Conservation (phyloP, 2,888 invertebrate species). For the Drosophila demipolita region DNA sequence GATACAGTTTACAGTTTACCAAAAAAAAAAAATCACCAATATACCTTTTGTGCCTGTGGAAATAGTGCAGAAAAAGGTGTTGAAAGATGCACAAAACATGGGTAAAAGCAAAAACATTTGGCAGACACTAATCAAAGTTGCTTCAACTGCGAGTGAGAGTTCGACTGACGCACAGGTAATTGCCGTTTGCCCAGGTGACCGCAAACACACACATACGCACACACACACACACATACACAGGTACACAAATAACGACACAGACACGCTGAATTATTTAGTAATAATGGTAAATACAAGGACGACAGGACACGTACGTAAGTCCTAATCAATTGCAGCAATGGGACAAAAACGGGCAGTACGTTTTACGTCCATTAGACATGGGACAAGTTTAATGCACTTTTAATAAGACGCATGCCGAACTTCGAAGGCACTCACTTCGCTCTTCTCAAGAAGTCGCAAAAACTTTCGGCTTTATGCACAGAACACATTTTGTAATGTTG, state of each 20-base stretch:
- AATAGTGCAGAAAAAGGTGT: constrained; percentile 58
- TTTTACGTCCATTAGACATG: constrained; percentile 32
- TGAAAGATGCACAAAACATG: constrained; percentile 70
- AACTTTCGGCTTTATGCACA: constrained; percentile 11
- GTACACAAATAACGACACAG: constrained; percentile 27
- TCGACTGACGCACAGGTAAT: constrained; percentile 49
- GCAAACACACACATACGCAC: constrained; percentile 13
- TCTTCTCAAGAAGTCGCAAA: not conserved
- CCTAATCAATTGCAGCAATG: constrained; percentile 76
- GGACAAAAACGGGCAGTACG: constrained; percentile 44
- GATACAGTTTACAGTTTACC: not conserved
- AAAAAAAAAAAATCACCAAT: not conserved
- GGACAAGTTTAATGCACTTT: constrained; percentile 82
- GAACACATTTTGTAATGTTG: constrained; percentile 30
- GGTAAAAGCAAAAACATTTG: constrained; percentile 25
- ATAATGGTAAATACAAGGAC: constrained; percentile 52
- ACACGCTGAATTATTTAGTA: constrained; percentile 73
- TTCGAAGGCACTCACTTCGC: constrained; percentile 6
- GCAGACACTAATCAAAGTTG: constrained; percentile 66
- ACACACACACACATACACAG: not conserved
- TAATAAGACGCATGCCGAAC: constrained; percentile 64
- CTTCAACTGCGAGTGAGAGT: constrained; percentile 13
- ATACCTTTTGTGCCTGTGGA: not conserved
- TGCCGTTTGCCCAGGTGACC: constrained; percentile 63
- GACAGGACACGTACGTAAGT: constrained; percentile 59